Evolutionary conservation across 2,888 invertebrate species (phyloP), one percentile per base, ranked within the genome.

Genomic region (Pheosia gnoma): DNA sequence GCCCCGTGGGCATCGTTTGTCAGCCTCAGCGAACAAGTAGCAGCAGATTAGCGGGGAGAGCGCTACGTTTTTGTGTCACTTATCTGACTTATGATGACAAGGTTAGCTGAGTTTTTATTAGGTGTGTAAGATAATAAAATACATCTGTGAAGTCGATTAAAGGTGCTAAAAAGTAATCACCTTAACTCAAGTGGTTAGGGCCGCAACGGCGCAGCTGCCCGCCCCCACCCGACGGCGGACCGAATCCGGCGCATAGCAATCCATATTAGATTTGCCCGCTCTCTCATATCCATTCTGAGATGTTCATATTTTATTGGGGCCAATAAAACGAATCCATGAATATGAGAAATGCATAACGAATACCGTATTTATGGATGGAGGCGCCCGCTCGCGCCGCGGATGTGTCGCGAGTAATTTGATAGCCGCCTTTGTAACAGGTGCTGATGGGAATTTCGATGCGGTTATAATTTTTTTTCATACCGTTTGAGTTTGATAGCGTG

Each of bases 321-420:
- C 94, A 94, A 94, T 94, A 94, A 94, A 94, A 94, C 89, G 94
- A 94, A 94, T 94, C 93, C 94, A 94, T 92, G 94, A 94, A 93
- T 93, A 93, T 93, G 93, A 93, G 92, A 93, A 93, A 93, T 93
- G 93, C 93, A 93, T 93, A 92, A 93, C 93, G 92, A 91, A 93
- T 93, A 91, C 85, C 89, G 88, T 93, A 93, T 93, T 93, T 93
- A 93, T 93, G 92, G 93, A 87, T 84, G 85, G 88, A 89, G 91
- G 89, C 90, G 89, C 79, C 59, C 59, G 67, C 73, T 68, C 72
- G 81, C 78, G 82, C 81, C 84, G 83, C 85, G 88, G 90, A 88
- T 90, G 84, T 93, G 93, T 92, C 92, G 91, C 91, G 87, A 84
- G 90, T 92, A 91, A 93, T 92, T 91, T 91, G 90, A 93, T 93